phyloP scores from a whole-genome alignment of 1,140 invertebrate genomes.

The Drosophila mayri region DNA sequence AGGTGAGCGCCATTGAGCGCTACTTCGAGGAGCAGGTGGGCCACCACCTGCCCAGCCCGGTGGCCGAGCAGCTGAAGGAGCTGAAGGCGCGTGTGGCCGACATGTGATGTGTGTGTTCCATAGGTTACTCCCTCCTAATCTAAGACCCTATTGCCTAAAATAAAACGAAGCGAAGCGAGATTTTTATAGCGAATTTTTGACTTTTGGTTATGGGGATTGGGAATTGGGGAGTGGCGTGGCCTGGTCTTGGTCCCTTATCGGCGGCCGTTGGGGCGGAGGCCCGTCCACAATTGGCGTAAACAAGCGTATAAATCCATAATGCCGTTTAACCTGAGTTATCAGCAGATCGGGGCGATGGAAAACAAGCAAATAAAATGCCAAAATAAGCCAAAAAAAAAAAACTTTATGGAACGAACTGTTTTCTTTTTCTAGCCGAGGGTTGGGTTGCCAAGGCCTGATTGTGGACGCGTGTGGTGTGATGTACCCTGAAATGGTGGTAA shows the following conservation, averaged over 20 bases:
- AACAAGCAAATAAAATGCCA: constrained; percentile 73
- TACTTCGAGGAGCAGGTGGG: constrained; percentile 97
- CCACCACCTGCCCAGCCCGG: constrained; percentile 91
- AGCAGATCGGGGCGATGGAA: constrained; percentile 52
- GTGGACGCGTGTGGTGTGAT: constrained; percentile 38
- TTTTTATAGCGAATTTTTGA: constrained; percentile 40
- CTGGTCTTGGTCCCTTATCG: constrained; percentile 49
- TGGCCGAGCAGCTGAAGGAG: constrained; percentile 90
- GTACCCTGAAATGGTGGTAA: constrained; percentile 6
- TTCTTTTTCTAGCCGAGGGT: constrained; percentile 31
- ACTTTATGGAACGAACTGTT: constrained; percentile 18
- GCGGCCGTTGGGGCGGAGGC: constrained; percentile 47
- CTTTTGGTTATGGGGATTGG: constrained; percentile 9
- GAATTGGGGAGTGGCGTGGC: constrained; percentile 41
- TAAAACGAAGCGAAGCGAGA: constrained; percentile 53
- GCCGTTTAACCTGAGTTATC: constrained; percentile 71
- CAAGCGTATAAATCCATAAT: constrained; percentile 77
- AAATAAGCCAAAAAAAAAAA: constrained; percentile 40
- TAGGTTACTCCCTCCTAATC: constrained; percentile 73
- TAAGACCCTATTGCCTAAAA: constrained; percentile 69
- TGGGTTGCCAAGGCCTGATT: constrained; percentile 75
- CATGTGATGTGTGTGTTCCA: constrained; percentile 76
- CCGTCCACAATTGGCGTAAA: constrained; percentile 72
- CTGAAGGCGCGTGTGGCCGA: constrained; percentile 89
- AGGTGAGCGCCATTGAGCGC: constrained; percentile 92